These are phyloP conservation scores for Chaenogobius annularis DNA, from an alignment of 2,113 vertebrate genomes.

Conservation along the genomic window DNA sequence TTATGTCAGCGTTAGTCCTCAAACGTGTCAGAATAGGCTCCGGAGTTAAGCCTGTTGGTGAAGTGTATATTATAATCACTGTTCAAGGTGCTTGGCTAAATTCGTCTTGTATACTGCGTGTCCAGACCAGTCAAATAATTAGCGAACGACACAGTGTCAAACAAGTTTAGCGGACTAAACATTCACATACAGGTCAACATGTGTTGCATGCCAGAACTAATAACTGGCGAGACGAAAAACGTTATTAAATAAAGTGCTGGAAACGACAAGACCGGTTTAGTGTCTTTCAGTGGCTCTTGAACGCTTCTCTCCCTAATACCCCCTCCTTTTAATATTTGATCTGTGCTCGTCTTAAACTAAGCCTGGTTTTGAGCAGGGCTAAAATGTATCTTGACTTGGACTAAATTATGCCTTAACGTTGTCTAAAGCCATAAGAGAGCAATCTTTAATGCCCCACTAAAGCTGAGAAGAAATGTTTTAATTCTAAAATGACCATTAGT, in stretches of 20 bases:
- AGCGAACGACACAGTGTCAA: constrained; percentile 22
- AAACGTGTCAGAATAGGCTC: neutral
- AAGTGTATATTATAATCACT: neutral
- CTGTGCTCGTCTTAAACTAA: no score
- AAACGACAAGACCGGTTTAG: no score
- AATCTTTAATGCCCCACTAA: no score
- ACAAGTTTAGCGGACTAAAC: constrained; percentile 16
- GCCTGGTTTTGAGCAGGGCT: no score
- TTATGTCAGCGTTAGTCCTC: neutral
- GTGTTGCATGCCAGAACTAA: constrained; percentile 15
- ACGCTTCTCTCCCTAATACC: no score
- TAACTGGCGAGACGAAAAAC: neutral
- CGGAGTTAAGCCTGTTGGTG: neutral
- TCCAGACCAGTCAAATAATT: constrained; percentile 27
- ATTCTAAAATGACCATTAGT: no score
- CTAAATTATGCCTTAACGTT: no score
- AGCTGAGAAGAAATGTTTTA: no score
- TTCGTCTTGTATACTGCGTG: constrained; percentile 13
- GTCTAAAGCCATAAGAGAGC: no score
- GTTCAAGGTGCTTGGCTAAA: neutral
- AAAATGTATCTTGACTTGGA: no score
- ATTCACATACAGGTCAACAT: neutral
- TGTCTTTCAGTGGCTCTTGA: neutral
- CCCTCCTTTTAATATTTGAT: no score
- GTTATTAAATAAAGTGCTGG: constrained; percentile 14